Conservation (phyloP, 1,140 invertebrate species). For the Brachionus rubens region DNA sequence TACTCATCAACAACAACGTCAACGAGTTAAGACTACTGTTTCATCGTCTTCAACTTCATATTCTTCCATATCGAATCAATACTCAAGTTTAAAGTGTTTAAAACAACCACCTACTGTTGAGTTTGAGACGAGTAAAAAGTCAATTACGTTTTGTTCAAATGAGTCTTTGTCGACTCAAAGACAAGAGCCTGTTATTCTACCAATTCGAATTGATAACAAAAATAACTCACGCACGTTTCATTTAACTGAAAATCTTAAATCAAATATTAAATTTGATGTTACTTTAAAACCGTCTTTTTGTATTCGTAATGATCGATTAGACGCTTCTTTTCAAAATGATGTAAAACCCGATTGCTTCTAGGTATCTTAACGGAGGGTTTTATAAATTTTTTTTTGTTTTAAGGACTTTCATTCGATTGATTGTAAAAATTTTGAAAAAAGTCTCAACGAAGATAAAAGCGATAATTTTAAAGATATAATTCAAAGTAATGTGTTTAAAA, state of each 20-base stretch:
- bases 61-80: neutral
- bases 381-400: neutral
- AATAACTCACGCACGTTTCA: constrained; percentile 3
- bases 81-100: neutral
- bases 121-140: neutral
- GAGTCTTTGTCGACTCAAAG: neutral
- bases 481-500: neutral
- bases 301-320: constrained; percentile 23
- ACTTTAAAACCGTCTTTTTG: constrained; percentile 42
- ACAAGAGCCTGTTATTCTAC: neutral
- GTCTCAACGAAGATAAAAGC: no score
- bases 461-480: neutral
- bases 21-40: neutral
- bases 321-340: neutral
- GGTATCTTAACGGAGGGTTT: neutral
- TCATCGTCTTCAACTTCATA: neutral
- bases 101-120: neutral
- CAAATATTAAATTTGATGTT: constrained; percentile 42
- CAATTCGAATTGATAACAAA: constrained; percentile 1
- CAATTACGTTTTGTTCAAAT: neutral
- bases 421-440: constrained; percentile 15
- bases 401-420: constrained; percentile 1
- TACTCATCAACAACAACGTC: neutral
- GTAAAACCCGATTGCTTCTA: neutral
- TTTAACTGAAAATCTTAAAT: constrained; percentile 20